Percentiles rank a stretch among this genome's conserved stretches.
These are phyloP conservation scores for Engraulis encrasicolus DNA, from an alignment of 2,113 vertebrate species.

Conservation along the genomic window DNA sequence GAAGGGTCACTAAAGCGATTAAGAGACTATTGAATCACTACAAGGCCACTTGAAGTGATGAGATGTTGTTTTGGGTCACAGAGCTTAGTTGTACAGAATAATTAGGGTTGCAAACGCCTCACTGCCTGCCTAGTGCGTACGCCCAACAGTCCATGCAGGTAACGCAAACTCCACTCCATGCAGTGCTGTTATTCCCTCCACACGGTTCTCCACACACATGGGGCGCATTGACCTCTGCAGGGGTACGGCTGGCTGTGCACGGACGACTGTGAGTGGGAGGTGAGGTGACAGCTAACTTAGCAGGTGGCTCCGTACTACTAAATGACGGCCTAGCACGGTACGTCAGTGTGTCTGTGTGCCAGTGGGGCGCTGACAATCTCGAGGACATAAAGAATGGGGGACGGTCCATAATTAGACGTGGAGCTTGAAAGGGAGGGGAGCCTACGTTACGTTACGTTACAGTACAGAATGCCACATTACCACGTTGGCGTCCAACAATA, in stretches of 20 bases:
- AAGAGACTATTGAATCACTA: background rate
- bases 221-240: conserved; percentile 40
- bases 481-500: background rate
- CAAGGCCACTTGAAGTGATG: background rate
- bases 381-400: background rate
- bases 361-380: background rate
- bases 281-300: background rate
- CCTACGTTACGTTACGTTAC: too few relatives aligned
- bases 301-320: background rate
- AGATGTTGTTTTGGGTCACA: background rate
- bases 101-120: background rate
- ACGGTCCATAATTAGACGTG: background rate
- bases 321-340: background rate
- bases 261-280: background rate
- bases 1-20: background rate
- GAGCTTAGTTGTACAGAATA: background rate
- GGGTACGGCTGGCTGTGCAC: background rate
- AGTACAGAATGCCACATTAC: background rate
- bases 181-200: conserved; percentile 28
- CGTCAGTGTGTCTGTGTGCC: background rate
- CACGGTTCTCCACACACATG: conserved; percentile 9
- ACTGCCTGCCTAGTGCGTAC: conserved; percentile 24
- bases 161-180: conserved; percentile 58
- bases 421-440: background rate
- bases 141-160: conserved; percentile 66